These are phyloP conservation scores for Venturia canescens DNA, from an alignment of 1,140 invertebrate species.

Conservation along the genomic window DNA sequence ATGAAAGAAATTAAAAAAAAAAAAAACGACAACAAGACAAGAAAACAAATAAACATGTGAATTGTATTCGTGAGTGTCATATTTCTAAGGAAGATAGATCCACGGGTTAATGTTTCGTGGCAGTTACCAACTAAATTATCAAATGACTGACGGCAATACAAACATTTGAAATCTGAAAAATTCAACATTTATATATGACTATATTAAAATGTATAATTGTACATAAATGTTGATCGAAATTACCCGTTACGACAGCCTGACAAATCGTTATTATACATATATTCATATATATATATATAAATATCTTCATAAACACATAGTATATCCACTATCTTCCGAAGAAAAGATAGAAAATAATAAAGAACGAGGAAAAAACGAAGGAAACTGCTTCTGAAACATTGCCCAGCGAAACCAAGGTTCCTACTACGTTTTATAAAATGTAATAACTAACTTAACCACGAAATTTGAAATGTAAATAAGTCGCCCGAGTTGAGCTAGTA, in stretches of 20 bases:
- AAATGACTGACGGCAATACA: slow-evolving; percentile 48
- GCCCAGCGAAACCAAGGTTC: slow-evolving; percentile 77
- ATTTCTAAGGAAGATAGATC: slow-evolving; percentile 76
- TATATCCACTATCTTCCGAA: slow-evolving; percentile 48
- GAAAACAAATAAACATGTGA: slow-evolving; percentile 70
- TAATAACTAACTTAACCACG: slow-evolving; percentile 71
- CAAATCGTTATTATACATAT: slow-evolving; percentile 15
- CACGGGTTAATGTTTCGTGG: slow-evolving; percentile 76
- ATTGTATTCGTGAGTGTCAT: slow-evolving; percentile 77
- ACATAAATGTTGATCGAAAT: slow-evolving; percentile 19
- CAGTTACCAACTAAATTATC: slow-evolving; percentile 71
- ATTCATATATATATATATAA: neutral
- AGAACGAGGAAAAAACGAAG: slow-evolving; percentile 57
- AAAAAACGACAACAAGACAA: slow-evolving; percentile 62
- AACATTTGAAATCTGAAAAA: slow-evolving; percentile 48
- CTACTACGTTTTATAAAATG: slow-evolving; percentile 75
- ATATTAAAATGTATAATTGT: neutral
- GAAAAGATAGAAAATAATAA: too few species aligned
- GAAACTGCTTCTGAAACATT: slow-evolving; percentile 77
- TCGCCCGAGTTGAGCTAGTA: slow-evolving; percentile 73
- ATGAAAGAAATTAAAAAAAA: neutral
- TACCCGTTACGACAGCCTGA: slow-evolving; percentile 29
- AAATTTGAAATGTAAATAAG: slow-evolving; percentile 75
- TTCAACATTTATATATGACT: neutral
- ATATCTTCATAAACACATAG: slow-evolving; percentile 13